Conservation (phyloP, 2,797 vertebrate genomes). For the Intellagama lesueurii region DNA sequence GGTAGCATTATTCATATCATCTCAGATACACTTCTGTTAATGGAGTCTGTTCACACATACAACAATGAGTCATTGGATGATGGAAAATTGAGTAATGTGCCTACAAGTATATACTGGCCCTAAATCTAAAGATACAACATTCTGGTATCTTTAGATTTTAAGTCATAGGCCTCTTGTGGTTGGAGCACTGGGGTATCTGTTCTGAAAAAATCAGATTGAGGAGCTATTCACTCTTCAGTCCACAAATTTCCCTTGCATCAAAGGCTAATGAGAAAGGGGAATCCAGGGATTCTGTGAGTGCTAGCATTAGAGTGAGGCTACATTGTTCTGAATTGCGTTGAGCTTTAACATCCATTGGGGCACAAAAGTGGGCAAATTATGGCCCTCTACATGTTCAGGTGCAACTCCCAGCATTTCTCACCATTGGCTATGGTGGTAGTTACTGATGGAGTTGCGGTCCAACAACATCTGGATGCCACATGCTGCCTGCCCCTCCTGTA, state of each 20-base stretch:
- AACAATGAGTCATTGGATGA: not conserved
- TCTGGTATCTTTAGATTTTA: not conserved
- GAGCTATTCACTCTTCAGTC: too few relatives aligned
- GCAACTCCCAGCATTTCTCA: too few relatives aligned
- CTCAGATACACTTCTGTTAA: not conserved
- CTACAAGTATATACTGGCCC: not conserved
- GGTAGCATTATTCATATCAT: not conserved
- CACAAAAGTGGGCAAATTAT: not conserved
- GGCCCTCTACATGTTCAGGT: too few relatives aligned
- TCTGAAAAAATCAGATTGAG: too few relatives aligned
- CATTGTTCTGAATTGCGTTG: not conserved
- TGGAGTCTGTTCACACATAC: slow-evolving; percentile 3
- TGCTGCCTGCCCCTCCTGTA: too few relatives aligned
- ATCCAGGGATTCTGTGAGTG: not conserved
- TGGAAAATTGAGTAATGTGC: not conserved
- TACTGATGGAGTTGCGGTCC: too few relatives aligned
- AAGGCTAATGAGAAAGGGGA: not conserved
- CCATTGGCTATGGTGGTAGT: too few relatives aligned
- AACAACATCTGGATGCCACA: too few relatives aligned
- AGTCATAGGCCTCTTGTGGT: not conserved
- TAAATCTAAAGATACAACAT: not conserved
- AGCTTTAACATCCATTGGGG: not conserved
- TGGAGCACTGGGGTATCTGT: too few relatives aligned
- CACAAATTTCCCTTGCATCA: too few relatives aligned
- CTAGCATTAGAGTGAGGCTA: not conserved